Evolutionary conservation across 2,888 invertebrate species (phyloP).

Genomic region (Carcina quercana): DNA sequence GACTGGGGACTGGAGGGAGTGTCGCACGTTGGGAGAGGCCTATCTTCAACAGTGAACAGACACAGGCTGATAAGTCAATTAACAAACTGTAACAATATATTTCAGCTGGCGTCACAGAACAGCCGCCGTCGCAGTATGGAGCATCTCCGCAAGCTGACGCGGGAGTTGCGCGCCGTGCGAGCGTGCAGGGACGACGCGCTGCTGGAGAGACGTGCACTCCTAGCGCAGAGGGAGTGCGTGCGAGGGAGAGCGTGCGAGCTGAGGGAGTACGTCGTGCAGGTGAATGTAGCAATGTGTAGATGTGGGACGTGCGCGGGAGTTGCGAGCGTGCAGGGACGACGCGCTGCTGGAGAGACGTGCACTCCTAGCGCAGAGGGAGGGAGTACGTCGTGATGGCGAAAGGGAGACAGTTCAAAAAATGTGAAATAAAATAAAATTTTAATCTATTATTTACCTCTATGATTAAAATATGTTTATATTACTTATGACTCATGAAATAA

Average conservation of each 20-base stretch:
- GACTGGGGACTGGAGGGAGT: too few species aligned
- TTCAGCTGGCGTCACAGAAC: constrained; percentile 63
- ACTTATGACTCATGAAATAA: too few species aligned
- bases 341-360: constrained; percentile 20
- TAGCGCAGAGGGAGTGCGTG: constrained; percentile 29
- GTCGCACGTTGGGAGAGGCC: too few species aligned
- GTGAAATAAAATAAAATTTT: background rate
- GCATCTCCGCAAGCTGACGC: constrained; percentile 48
- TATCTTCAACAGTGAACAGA: too few species aligned
- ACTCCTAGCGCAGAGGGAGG: background rate
- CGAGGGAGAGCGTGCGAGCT: constrained; percentile 33
- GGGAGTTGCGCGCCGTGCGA: constrained; percentile 51
- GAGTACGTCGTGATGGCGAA: constrained; percentile 30
- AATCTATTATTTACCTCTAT: too few species aligned
- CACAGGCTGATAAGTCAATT: too few species aligned
- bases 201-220: constrained; percentile 35
- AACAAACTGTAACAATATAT: too few species aligned
- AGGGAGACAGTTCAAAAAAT: constrained; percentile 13
- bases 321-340: constrained; percentile 45
- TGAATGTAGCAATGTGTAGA: constrained; percentile 13
- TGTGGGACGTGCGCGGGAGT: constrained; percentile 40
- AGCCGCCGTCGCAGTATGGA: constrained; percentile 59
- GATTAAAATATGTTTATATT: too few species aligned
- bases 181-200: constrained; percentile 46
- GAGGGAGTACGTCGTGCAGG: constrained; percentile 38